A percentile compares a stretch with the other conserved stretches of the same genome.
phyloP scores from a whole-genome alignment of 2,888 invertebrate genomes.

The Brachypalpus laphriformis region DNA sequence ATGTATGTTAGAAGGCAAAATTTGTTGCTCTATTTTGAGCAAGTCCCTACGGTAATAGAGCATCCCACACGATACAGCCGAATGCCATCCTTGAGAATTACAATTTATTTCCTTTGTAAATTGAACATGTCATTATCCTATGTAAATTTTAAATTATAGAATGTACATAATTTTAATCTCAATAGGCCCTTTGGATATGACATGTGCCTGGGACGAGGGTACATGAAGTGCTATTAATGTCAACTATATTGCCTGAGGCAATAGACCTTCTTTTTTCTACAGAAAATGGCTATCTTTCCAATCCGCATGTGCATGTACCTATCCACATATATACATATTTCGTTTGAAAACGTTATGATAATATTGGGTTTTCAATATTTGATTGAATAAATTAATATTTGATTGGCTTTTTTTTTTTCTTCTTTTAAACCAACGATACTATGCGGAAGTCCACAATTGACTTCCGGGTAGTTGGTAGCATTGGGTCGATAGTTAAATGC shows the following conservation, averaged over 20 bases:
- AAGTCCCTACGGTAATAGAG: conserved; percentile 16
- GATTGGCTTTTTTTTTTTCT: not conserved
- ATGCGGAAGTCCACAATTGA: not conserved
- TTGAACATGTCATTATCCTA: conserved; percentile 55
- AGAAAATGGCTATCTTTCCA: not conserved
- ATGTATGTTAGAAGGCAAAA: not conserved
- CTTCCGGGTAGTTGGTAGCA: not conserved
- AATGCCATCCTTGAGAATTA: not conserved
- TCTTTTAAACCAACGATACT: not conserved
- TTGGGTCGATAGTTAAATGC: not conserved
- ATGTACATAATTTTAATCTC: conserved; percentile 32
- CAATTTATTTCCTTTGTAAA: conserved; percentile 25
- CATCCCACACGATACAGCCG: conserved; percentile 2
- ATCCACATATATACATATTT: not conserved
- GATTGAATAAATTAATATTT: not conserved
- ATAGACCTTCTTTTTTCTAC: not conserved
- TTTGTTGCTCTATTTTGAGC: conserved; percentile 10
- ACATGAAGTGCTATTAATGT: not conserved
- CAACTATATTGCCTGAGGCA: not conserved
- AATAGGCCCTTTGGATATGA: conserved; percentile 7
- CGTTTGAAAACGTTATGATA: not conserved
- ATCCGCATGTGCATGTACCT: too few species aligned
- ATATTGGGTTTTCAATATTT: not conserved
- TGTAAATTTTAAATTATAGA: conserved; percentile 46
- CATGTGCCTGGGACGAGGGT: conserved; percentile 10